Evolutionary conservation across 2,797 vertebrate species (phyloP), one percentile per base, ranked within the genome.

Genomic region (Hemitrygon akajei): DNA sequence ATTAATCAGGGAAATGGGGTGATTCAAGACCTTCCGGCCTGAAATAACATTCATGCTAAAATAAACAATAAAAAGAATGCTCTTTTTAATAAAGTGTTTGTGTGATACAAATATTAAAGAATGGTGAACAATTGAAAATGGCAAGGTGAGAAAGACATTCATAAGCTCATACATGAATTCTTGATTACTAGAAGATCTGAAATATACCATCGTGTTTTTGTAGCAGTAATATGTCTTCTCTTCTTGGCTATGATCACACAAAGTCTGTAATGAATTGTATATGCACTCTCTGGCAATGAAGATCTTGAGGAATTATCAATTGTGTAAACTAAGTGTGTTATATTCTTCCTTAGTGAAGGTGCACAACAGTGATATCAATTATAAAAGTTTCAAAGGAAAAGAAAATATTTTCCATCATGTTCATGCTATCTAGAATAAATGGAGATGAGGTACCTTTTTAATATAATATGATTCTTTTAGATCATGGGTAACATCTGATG

Each of bases 1-100:
- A 93, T 93, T 93, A 93, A 93, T 93, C 91, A 93, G 76, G 91
- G 66, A 93, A 93, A 93, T 89, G n/a, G 86, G 34, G 71, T 93
- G 40, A 47, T 73, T 73, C 73, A 76, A 93, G 91, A 47, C 91
- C 71, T 93, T 73, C 73, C 73, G 27, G 37, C 25, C 47, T 76
- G 73, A 76, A 93, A 93, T 56, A n/a, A 71, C 73, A 93, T 93
- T 27, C 71, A 27, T 7, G 27, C n/a, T 93, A 76, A 92, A 75
- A 56, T 73, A 92, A 93, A 58, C 40, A 76, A 18, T 93, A 58
- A 75, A 75, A 47, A 75, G 4, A 75, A 30, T 27, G 25, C 30
- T n/a, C 47, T 40, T 92, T 92, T 56, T 14, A 56, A 92, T 40
- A 92, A 73, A 69, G 69, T 4, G 30, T 69, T 89, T 69, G 47